Base-by-base conservation (phyloP, 1,140 invertebrate genomes). In the Sinella curviseta region DNA sequence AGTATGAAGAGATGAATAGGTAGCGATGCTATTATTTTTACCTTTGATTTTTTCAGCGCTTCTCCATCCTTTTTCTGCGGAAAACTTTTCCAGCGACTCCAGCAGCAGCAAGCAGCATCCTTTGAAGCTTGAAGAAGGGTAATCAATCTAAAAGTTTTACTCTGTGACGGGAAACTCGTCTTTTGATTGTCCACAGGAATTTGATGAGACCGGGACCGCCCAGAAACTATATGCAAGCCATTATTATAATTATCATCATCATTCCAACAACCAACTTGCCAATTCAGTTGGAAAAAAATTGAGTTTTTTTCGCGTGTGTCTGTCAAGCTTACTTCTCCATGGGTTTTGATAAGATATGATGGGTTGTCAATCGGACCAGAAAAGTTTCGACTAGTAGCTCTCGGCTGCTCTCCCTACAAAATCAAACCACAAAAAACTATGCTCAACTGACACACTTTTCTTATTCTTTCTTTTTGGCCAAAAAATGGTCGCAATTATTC, bases 311-410 rank as follows among this genome's bases (percentile, higher is more conserved):
- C n/a, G n/a, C n/a, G n/a, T n/a, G n/a, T n/a, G n/a, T n/a, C n/a
- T n/a, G n/a, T n/a, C n/a, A n/a, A 3, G 1, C 85, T 94, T 86
- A 92, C 90, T 86, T 93, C 91, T 84, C 91, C 93, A 86, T 98
- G 99, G 92, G 87, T 99, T 99, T 48, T 94, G 91, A 88, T 99
- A 99, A 98, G 31, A 97, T 91, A 14, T 95, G 94, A 90, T 99
- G 98, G 77, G 93, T 92, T 1, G 97, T 97, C 80, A 99, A 86
- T 60, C 98, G 92, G 80, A 95, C 95, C 1, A 99, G 89, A 87
- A 99, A 99, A 67, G 99, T 96, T 89, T 99, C 98, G n/a, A 86
- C 99, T 98, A 97, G 99, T 99, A 8, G 98, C 97, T 57, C 99
- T 98, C 0, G 98, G 99, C 90, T 99, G 99, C 88, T 99, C 89